Conservation (phyloP, 2,113 vertebrate species). For the Numida meleagris region DNA sequence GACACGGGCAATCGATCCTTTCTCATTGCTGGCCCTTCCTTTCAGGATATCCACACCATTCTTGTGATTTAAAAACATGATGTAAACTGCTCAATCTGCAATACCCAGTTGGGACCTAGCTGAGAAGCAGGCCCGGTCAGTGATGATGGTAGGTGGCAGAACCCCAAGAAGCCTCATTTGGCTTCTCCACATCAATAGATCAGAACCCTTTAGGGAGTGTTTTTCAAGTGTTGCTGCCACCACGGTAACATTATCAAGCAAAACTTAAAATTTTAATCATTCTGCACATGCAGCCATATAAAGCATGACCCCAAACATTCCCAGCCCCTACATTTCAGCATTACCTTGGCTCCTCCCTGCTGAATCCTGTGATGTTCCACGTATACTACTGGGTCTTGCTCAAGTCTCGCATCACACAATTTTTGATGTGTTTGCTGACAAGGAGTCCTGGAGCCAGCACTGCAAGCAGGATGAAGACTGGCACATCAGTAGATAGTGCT, state of each 20-base stretch:
- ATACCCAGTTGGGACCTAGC: not conserved
- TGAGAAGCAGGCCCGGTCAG: not conserved
- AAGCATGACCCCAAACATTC: not conserved
- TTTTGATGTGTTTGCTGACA: not conserved
- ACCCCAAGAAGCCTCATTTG: not conserved
- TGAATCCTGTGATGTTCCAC: not conserved
- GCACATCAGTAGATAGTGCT: accelerated
- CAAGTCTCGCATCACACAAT: accelerated
- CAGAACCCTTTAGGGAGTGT: accelerated
- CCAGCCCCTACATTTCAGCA: not conserved
- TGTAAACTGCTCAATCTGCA: not conserved
- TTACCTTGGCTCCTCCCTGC: not conserved
- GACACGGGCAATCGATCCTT: not conserved
- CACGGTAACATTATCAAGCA: not conserved
- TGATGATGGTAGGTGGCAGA: not conserved
- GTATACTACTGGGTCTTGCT: not conserved
- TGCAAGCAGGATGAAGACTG: accelerated
- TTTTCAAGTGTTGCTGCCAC: not conserved
- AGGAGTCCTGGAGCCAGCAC: not conserved
- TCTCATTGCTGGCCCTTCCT: not conserved
- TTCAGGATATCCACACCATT: not conserved
- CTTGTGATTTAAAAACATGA: not conserved
- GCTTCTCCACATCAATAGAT: not conserved
- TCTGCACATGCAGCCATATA: not conserved
- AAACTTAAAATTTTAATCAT: not conserved